These are phyloP conservation scores for Poeciliopsis prolifica DNA, from an alignment of 2,113 vertebrate species.

Conservation along the genomic window DNA sequence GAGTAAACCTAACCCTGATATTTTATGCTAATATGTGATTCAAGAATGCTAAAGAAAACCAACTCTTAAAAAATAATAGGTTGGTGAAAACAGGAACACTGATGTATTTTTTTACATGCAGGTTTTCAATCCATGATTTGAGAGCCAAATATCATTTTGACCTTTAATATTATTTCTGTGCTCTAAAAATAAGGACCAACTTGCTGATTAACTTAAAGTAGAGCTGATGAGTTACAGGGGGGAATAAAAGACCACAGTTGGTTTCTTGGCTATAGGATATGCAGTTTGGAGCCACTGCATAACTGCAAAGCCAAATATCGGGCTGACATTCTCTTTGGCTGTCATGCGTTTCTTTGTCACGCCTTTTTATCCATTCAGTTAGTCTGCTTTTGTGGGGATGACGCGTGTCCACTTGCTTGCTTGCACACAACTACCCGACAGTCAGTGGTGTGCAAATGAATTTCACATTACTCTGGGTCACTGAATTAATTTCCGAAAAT, in stretches of 20 bases:
- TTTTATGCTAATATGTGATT: too few species aligned
- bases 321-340: conserved; percentile 7
- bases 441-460: conserved; percentile 84
- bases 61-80: background rate
- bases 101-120: background rate
- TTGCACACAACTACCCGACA: conserved; percentile 37
- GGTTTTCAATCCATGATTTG: background rate
- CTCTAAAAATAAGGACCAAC: background rate
- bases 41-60: background rate
- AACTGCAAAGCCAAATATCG: conserved; percentile 2
- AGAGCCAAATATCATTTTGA: background rate
- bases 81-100: background rate
- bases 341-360: conserved; percentile 11
- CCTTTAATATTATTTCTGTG: background rate
- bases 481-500: conserved; percentile 95
- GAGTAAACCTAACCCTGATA: too few species aligned
- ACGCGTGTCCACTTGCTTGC: conserved; percentile 4
- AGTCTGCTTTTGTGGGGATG: conserved; percentile 2
- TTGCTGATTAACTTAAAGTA: background rate
- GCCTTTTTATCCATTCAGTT: conserved; percentile 19
- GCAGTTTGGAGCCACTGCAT: background rate
- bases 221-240: background rate
- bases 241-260: too few species aligned
- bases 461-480: conserved; percentile 91
- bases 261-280: background rate